These are phyloP conservation scores for Mythimna impura DNA, from an alignment of 2,888 invertebrate genomes.

Conservation along the genomic window DNA sequence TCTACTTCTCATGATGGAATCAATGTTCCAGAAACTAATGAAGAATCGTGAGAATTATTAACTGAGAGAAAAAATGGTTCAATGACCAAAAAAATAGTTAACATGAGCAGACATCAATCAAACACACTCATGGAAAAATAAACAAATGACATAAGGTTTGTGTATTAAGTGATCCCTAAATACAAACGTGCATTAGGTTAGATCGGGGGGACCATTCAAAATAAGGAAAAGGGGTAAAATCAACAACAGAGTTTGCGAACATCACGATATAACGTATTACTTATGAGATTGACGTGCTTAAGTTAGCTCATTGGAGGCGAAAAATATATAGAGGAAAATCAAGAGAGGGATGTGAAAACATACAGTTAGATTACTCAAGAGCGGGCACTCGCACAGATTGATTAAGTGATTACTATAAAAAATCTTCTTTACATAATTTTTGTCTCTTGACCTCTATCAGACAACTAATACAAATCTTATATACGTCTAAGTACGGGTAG, in stretches of 20 bases:
- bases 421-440: not conserved
- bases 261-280: constrained; percentile 51
- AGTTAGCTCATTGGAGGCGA: constrained; percentile 45
- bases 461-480: too few species aligned
- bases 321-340: constrained; percentile 51
- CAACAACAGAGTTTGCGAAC: constrained; percentile 42
- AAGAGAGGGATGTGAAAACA: constrained; percentile 41
- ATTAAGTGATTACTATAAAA: not conserved
- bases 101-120: constrained; percentile 9
- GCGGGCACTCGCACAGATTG: constrained; percentile 5
- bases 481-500: too few species aligned
- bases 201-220: constrained; percentile 10
- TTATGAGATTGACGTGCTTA: constrained; percentile 55
- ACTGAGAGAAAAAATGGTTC: too few species aligned
- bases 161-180: constrained; percentile 28
- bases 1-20: too few species aligned
- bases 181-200: constrained; percentile 37
- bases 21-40: too few species aligned
- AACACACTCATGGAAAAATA: constrained; percentile 19
- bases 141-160: constrained; percentile 29
- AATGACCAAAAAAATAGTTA: not conserved
- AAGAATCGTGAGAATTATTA: not conserved
- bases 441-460: too few species aligned
- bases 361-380: constrained; percentile 14
- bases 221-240: constrained; percentile 57